Base-by-base conservation (phyloP, 2,888 invertebrate genomes). In the Acanthosepion esculentum region DNA sequence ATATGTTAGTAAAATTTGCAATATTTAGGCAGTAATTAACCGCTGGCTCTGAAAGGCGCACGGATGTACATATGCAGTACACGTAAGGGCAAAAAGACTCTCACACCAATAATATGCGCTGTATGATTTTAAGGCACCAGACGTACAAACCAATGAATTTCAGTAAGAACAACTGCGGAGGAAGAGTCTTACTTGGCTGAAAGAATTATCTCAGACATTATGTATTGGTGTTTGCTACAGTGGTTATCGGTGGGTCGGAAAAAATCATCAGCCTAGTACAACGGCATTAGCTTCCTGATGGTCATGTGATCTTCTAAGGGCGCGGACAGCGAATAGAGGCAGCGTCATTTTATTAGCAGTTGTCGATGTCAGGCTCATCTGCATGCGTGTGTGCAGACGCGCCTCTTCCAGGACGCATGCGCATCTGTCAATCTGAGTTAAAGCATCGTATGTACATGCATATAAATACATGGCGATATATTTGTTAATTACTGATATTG, bases 311-410 rank as follows among this genome's bases (percentile, higher is more conserved):
- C n/a, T 78, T 78, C 33, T n/a, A 10, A 78, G 78, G 78, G 78
- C n/a, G 78, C 78, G 78, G 78, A 78, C 78, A 78, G 78, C 78
- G 78, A 78, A 78, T 78, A n/a, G 78, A 33, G 33, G n/a, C n/a
- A 12, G 78, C n/a, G 5, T 12, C 12, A 12, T 78, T 33, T 33
- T 33, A n/a, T 78, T 78, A 78, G 78, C 78, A 33, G 78, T 78
- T 78, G 78, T 78, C 78, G 78, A 78, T 18, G n/a, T 33, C 33
- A n/a, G 10, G 12, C 12, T 78, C 78, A 33, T 78, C 78, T 33
- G 78, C 33, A 33, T 78, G n/a, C 78, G 78, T 78, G 78, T n/a
- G 78, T 78, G 78, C n/a, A 10, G n/a, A 10, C n/a, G n/a, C n/a
- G 78, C n/a, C n/a, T n/a, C 78, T 33, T 18, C 8, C 15, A 23